Evolutionary conservation across 2,113 vertebrate genomes (phyloP), one percentile per base, ranked within the genome.

Genomic region (Gymnobelideus leadbeateri): DNA sequence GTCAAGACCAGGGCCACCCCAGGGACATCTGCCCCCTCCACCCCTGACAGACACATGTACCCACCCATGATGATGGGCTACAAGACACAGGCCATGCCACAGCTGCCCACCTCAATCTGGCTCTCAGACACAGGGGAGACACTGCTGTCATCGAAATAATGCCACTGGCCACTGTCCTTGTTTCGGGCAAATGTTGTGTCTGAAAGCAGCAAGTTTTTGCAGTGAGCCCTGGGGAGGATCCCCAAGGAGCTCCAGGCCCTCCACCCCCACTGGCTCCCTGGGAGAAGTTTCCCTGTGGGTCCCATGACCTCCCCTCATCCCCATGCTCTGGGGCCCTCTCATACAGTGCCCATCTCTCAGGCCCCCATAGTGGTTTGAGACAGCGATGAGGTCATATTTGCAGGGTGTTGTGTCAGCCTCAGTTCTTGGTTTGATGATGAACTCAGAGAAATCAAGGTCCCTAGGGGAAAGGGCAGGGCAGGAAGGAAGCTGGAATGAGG

Each of bases 291-390:
- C 52, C 52, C 19, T 52, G 52, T 52, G 37, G 43, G 50, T 25
- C 68, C 92, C 24, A 26, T 49, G 49, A 68, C 25, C 54, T 26
- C 54, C 54, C 54, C 54, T 25, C 8, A 8, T 8, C 54, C 54
- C 54, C 3, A 26, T 25, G 25, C 54, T 26, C 92, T 53, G 43
- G 21, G 28, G 54, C 6, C 43, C 94, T 95, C 54, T 2, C 99
- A 93, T 98, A 99, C 99, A 99, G 94, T 99, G 99, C 96, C 99
- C 99, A 7, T 99, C 99, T 90, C 99, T 97, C 91, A 99, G 99
- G 91, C 99, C 99, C 23, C 99, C 99, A 12, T 99, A 99, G 97
- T 99, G 99, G 98, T 99, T 99, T 92, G 99, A 99, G 95, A 99
- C 99, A 0, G 99, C 99, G 0, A 99, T 99, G 97, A 99, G 99